A percentile compares a stretch with the other conserved stretches of the same genome.
Evolutionary conservation across 1,140 invertebrate species (phyloP).

Genomic region (Hormaphis cornu): DNA sequence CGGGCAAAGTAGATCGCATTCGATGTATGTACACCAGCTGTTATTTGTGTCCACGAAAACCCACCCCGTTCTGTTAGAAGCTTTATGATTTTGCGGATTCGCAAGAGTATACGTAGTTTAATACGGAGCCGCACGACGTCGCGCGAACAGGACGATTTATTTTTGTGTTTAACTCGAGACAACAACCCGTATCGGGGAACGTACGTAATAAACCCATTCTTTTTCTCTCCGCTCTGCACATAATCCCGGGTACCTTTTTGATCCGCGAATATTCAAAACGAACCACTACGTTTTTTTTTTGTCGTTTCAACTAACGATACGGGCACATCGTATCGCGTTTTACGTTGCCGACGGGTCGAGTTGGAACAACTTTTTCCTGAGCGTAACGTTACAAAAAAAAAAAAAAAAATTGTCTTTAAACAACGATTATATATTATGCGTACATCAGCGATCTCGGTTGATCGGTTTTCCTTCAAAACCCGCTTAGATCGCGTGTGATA

Average conservation of each 20-base stretch:
- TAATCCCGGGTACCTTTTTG: constrained; percentile 4
- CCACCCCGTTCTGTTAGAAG: not conserved
- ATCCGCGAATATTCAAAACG: constrained; percentile 8
- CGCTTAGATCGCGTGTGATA: too few species aligned
- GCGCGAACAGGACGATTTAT: constrained; percentile 11
- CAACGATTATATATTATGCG: too few species aligned
- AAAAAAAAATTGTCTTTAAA: too few species aligned
- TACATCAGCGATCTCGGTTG: too few species aligned
- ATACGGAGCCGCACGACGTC: not conserved
- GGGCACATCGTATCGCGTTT: not conserved
- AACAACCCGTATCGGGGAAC: constrained; percentile 29
- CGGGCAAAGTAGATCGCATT: too few species aligned
- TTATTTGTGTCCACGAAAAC: too few species aligned
- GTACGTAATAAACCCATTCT: constrained; percentile 5
- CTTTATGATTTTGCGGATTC: constrained; percentile 2
- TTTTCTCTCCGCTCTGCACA: not conserved
- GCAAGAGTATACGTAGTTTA: not conserved
- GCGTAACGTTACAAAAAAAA: too few species aligned
- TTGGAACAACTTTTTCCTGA: not conserved
- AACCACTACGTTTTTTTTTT: too few species aligned
- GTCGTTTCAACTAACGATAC: constrained; percentile 24
- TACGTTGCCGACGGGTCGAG: too few species aligned
- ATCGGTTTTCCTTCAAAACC: too few species aligned
- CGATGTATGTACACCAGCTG: too few species aligned
- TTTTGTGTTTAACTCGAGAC: constrained; percentile 25